Evolutionary conservation across 92 coral and sea anemone species (phyloP), one percentile per base, ranked within the genome.

Genomic region (Palythoa heliodiscus): DNA sequence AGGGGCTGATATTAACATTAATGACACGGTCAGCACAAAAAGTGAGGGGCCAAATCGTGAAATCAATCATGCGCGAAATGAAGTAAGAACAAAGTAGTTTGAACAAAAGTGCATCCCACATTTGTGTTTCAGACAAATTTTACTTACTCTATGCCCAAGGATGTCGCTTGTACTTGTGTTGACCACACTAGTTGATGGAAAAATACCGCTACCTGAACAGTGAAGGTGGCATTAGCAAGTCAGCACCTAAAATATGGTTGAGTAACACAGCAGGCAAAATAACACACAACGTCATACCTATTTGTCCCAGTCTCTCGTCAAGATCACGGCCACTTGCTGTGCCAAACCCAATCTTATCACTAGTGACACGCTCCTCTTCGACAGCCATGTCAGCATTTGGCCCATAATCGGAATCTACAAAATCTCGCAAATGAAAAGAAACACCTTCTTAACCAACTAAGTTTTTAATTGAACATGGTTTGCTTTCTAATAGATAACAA

Each of bases 281-380:
- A 61, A 5, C 24, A 29, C 23, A 14, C 29, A 43, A 80, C 3
- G 13, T 64, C 16, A 20, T 80, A 80, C 84, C 84, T 66, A 79
- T 79, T 71, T 79, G 58, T 7, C 55, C 83, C 29, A 63, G 83
- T 61, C 83, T 63, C 58, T 79, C 71, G 43, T 79, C 83, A 40
- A 66, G 84, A 13, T 80, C 74, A 66, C 63, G 74, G 14, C 84
- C 73, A 67, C 61, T 61, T 48, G 37, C 10, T 78, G 10, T 40
- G 0, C 71, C 71, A 39, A 52, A 64, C 37, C 9, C 43, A 3
- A 22, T 43, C 47, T 67, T 67, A 4, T 35, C 73, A 48, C 37
- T 1, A 29, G 35, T 29, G 24, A 67, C 23, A 68, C 15, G n/a
- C 12, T 80, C 74, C 61, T 38, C 60, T 16, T 66, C 84, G 2